Base-by-base conservation (phyloP, 2,888 invertebrate species). In the Philhelius pedissequus region DNA sequence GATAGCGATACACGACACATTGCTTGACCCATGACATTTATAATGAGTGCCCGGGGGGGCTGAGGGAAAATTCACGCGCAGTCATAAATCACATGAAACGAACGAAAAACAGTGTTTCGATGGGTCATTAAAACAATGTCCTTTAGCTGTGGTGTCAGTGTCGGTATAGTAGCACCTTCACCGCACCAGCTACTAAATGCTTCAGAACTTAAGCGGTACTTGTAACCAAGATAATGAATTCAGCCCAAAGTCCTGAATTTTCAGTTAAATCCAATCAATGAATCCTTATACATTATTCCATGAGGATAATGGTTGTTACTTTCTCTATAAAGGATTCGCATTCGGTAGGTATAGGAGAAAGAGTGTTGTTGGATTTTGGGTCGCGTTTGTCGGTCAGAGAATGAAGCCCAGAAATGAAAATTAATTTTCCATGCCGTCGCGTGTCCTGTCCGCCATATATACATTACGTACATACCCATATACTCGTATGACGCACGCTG, bases 201-300 rank as follows among this genome's bases (percentile, higher is more conserved):
- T 71, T 45, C 81, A 58, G 77, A 43, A 71, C 66, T 68, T 73
- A 77, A 77, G 77, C 45, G 62, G 40, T 77, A 73, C 77, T 77
- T 82, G 77, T 77, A 73, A 48, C 60, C 68, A 73, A 82, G 77
- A 82, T 82, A 82, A 77, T 77, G 82, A 77, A 77, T 82, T 82
- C 71, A 58, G 58, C 56, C 64, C 50, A 45, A 74, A 79, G 68
- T 75, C 71, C 82, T 52, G 64, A 74, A 64, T 78, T 73, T 82
- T 64, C 74, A 73, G 73, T 69, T 64, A 45, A 78, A 83, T 83
- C 83, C 83, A 83, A 83, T 82, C 78, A 82, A 79, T 74, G 78
- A 58, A 66, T 74, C 78, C 83, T 78, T 83, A n/a, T n/a, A 82
- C 68, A 78, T 73, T 78, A 82, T 73, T 78, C 68, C 45, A n/a